Evolutionary conservation across 2,888 invertebrate genomes (phyloP).

Genomic region (Aleiodes alternator): DNA sequence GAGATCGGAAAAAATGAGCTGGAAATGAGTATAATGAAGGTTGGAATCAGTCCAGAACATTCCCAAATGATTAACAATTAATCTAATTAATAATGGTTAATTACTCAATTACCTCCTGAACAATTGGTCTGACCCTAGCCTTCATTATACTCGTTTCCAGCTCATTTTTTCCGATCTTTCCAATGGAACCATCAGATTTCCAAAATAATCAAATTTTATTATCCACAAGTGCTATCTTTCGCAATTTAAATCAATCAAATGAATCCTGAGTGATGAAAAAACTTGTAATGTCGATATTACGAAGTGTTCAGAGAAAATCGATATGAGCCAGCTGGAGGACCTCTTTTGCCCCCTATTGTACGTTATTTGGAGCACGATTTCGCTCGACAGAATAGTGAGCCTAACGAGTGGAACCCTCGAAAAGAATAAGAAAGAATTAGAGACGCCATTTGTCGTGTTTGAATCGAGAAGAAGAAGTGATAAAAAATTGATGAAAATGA

Average conservation of each 20-base stretch:
- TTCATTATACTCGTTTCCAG: background rate
- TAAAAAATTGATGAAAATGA: background rate
- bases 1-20: background rate
- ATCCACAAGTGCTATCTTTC: background rate
- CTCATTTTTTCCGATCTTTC: background rate
- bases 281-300: too few species aligned
- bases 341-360: background rate
- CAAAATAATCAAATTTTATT: too few species aligned
- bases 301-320: too few species aligned
- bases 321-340: background rate
- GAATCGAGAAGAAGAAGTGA: background rate
- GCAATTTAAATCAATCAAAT: too few species aligned
- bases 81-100: too few species aligned
- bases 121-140: too few species aligned
- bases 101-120: too few species aligned
- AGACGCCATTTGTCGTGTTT: background rate
- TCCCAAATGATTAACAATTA: too few species aligned
- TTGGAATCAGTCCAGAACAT: too few species aligned
- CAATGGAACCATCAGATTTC: background rate
- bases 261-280: background rate
- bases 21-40: background rate
- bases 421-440: slow-evolving; percentile 1
- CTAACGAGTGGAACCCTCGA: slow-evolving; percentile 2
- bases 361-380: slow-evolving; percentile 10
- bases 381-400: background rate